These are phyloP conservation scores for Brachypodius melanocephalos DNA, from an alignment of 2,113 vertebrate species.

Conservation along the genomic window DNA sequence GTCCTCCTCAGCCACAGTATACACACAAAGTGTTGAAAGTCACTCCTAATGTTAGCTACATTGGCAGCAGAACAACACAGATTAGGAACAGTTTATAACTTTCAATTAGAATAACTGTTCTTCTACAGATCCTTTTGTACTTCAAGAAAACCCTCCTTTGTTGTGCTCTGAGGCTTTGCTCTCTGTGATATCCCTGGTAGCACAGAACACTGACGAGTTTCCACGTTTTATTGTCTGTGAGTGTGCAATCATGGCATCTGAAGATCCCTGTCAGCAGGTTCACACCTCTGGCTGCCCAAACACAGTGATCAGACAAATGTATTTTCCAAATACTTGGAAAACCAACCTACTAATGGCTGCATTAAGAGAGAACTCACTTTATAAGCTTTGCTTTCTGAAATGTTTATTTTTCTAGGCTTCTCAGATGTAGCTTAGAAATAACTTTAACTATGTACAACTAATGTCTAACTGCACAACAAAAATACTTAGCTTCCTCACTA, in stretches of 20 bases:
- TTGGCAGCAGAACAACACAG: neutral
- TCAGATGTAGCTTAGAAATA: neutral
- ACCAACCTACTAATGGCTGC: neutral
- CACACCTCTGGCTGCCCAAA: neutral
- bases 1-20: neutral
- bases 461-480: conserved; percentile 44
- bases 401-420: conserved; percentile 25
- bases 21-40: neutral
- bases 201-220: neutral
- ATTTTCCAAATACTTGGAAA: neutral
- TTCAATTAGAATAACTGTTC: neutral
- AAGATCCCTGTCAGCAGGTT: neutral
- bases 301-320: neutral
- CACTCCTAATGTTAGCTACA: neutral
- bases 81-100: neutral
- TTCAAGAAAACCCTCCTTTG: neutral
- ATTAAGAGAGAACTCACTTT: neutral
- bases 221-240: neutral
- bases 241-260: neutral
- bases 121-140: neutral
- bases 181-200: neutral
- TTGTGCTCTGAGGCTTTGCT: neutral
- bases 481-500: conserved; percentile 34
- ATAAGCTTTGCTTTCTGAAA: neutral
- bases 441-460: conserved; percentile 31